These are phyloP conservation scores for Tribolium freemani DNA, from an alignment of 2,888 invertebrate genomes.

Conservation along the genomic window DNA sequence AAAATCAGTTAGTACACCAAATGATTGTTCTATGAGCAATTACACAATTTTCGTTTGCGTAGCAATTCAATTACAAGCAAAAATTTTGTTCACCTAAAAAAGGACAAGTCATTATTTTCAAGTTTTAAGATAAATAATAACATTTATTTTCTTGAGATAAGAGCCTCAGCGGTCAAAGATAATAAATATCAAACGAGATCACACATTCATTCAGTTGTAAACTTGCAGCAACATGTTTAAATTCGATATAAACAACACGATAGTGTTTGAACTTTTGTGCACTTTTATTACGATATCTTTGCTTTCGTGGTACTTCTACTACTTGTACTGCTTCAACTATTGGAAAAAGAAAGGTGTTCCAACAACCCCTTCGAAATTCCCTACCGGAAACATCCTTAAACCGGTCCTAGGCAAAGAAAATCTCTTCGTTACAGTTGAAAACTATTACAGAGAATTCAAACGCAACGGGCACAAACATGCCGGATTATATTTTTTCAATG, in stretches of 20 bases:
- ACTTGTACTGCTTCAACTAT: slow-evolving; percentile 20
- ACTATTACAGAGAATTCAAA: slow-evolving; percentile 30
- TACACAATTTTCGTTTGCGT: too few species aligned
- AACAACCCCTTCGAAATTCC: slow-evolving; percentile 16
- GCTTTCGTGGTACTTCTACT: slow-evolving; percentile 24
- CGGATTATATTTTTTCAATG: slow-evolving; percentile 39
- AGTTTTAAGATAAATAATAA: too few species aligned
- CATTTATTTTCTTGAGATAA: too few species aligned
- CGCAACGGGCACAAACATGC: slow-evolving; percentile 17
- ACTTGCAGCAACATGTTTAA: too few species aligned
- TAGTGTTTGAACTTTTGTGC: not conserved
- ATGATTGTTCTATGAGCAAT: too few species aligned
- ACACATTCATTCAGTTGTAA: too few species aligned
- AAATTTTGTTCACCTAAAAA: too few species aligned
- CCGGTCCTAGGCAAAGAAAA: slow-evolving; percentile 25
- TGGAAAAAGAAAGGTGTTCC: slow-evolving; percentile 34
- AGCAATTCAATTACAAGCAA: too few species aligned
- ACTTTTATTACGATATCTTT: not conserved
- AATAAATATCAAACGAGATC: too few species aligned
- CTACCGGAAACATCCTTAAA: slow-evolving; percentile 27
- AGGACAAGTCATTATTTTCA: too few species aligned
- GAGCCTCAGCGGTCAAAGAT: too few species aligned
- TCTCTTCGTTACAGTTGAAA: slow-evolving; percentile 7
- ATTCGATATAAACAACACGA: not conserved
- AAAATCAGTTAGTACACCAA: too few species aligned